A percentile compares a stretch with the other conserved stretches of the same genome.
phyloP scores from a whole-genome alignment of 1,140 invertebrate species.

The Diplogasteroides magnus region DNA sequence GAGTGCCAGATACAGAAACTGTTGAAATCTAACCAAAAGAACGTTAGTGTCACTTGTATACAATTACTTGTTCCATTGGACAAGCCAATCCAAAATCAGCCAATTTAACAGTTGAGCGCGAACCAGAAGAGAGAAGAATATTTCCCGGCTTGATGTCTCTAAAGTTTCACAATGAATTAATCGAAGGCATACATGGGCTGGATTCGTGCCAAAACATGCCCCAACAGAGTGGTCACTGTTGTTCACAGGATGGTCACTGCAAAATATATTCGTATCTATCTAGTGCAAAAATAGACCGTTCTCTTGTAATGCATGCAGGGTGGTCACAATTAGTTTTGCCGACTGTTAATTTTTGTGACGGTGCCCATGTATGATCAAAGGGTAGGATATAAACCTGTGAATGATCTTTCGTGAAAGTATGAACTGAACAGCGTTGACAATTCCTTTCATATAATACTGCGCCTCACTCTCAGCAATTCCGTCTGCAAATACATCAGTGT shows the following conservation, averaged over 20 bases:
- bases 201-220: too few species aligned
- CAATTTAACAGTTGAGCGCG: neutral
- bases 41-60: neutral
- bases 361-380: too few species aligned
- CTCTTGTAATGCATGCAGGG: too few species aligned
- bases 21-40: neutral
- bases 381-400: neutral
- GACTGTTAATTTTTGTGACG: too few species aligned
- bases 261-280: too few species aligned
- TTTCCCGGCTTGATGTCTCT: neutral
- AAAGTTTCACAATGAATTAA: neutral
- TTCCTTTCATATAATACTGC: neutral
- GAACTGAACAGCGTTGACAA: neutral
- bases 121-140: neutral
- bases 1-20: neutral
- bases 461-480: neutral
- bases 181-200: neutral
- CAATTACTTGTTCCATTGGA: neutral
- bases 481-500: too few species aligned
- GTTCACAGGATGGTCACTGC: too few species aligned
- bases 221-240: too few species aligned
- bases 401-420: neutral
- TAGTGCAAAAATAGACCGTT: too few species aligned
- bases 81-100: neutral
- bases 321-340: too few species aligned